Conservation (phyloP, 2,888 invertebrate species). For the Blomia tropicalis region DNA sequence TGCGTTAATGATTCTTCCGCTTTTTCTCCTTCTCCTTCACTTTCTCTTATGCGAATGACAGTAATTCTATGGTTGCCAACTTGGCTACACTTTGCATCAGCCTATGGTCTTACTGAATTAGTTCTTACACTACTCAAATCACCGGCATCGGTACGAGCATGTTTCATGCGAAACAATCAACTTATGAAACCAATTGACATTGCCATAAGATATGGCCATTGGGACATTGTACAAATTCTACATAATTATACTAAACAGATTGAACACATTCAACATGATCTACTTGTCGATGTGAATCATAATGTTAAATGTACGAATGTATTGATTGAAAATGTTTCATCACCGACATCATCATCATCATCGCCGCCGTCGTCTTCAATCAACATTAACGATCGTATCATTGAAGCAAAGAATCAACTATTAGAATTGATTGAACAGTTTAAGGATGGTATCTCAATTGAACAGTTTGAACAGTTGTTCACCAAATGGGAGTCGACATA, state of each 20-base stretch:
- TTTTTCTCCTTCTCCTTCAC: background rate
- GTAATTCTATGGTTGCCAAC: conserved; percentile 54
- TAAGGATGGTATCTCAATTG: conserved; percentile 16
- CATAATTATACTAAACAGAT: background rate
- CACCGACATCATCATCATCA: background rate
- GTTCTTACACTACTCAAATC: conserved; percentile 67
- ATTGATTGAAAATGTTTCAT: background rate
- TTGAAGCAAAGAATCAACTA: conserved; percentile 10
- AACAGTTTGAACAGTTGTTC: conserved; percentile 9
- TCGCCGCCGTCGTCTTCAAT: background rate
- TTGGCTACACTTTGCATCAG: conserved; percentile 66
- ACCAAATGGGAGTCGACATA: conserved; percentile 16
- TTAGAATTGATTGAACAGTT: conserved; percentile 15
- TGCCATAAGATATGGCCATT: background rate
- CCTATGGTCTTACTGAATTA: conserved; percentile 63
- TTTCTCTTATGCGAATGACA: background rate
- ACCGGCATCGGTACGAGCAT: conserved; percentile 62
- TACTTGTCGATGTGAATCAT: background rate
- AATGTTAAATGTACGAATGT: background rate
- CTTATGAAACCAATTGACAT: background rate
- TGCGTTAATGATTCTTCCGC: background rate
- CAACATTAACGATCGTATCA: background rate
- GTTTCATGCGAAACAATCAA: background rate
- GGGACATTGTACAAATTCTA: background rate
- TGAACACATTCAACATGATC: background rate